Conservation (phyloP, 2,113 vertebrate species). For the Puffinus mauretanicus region DNA sequence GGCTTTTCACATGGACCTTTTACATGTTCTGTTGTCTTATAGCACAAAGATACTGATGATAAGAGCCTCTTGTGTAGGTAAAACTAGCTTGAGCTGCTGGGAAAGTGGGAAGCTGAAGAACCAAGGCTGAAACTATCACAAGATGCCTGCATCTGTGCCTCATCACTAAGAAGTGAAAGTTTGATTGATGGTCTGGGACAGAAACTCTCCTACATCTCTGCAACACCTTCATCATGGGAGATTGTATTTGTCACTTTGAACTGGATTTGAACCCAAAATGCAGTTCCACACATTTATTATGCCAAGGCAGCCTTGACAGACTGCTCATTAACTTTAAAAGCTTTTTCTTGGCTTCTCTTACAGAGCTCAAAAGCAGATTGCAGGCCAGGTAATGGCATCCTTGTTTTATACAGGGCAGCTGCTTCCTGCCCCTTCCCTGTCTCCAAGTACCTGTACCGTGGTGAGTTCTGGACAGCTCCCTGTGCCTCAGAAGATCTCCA, state of each 20-base stretch:
- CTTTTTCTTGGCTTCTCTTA: constrained; percentile 24
- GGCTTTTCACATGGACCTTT: background rate
- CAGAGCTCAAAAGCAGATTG: background rate
- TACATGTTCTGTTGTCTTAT: background rate
- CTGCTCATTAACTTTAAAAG: background rate
- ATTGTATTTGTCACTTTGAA: constrained; percentile 1
- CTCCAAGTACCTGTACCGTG: background rate
- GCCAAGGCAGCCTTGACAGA: background rate
- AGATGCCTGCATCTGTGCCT: background rate
- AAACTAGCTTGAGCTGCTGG: background rate
- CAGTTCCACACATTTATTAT: background rate
- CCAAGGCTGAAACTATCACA: background rate
- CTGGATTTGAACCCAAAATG: constrained; percentile 39
- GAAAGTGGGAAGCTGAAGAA: background rate
- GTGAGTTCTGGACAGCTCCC: background rate
- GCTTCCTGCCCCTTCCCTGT: background rate
- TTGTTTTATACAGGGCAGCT: background rate
- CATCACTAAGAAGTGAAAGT: background rate
- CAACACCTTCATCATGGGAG: background rate
- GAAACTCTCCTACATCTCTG: background rate
- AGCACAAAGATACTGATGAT: background rate
- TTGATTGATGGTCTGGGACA: background rate
- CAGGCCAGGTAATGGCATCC: background rate
- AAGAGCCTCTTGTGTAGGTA: background rate
- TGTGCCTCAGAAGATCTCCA: background rate